Conservation (phyloP, 1,140 invertebrate species). For the Drosophila neocordata region DNA sequence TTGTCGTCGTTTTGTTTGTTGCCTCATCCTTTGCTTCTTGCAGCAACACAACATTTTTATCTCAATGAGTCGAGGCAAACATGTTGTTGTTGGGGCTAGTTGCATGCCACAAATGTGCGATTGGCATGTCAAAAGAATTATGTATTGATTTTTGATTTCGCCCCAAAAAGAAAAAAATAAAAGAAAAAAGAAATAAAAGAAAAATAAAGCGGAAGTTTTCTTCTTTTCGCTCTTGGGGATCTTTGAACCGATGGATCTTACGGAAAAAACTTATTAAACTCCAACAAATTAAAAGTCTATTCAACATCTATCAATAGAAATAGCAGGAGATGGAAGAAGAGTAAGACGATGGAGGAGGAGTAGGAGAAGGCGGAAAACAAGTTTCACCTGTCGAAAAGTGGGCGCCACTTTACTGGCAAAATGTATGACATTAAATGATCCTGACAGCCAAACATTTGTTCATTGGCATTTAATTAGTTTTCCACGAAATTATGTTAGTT, state of each 20-base stretch:
- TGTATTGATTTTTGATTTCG: constrained; percentile 80
- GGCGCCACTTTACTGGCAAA: constrained; percentile 61
- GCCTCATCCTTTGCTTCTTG: constrained; percentile 46
- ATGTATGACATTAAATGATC: constrained; percentile 77
- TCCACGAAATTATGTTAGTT: constrained; percentile 79
- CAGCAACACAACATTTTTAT: constrained; percentile 67
- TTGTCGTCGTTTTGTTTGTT: constrained; percentile 64
- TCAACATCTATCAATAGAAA: constrained; percentile 23
- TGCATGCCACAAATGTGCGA: constrained; percentile 81
- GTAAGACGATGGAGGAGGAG: not conserved
- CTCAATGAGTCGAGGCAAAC: constrained; percentile 74
- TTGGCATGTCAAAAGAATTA: constrained; percentile 81
- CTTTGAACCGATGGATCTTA: constrained; percentile 8
- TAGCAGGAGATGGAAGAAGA: not conserved
- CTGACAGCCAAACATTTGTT: constrained; percentile 77
- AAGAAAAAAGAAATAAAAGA: not conserved
- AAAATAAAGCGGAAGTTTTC: constrained; percentile 42
- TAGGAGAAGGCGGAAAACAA: constrained; percentile 36
- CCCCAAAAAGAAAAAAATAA: constrained; percentile 28
- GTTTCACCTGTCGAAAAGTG: constrained; percentile 53
- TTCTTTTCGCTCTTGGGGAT: not conserved
- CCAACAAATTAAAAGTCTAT: constrained; percentile 55
- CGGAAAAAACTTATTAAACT: constrained; percentile 53
- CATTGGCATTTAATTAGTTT: constrained; percentile 73
- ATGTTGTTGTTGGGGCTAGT: constrained; percentile 53